phyloP scores from a whole-genome alignment of 2,113 vertebrate species.

The Candoia aspera region DNA sequence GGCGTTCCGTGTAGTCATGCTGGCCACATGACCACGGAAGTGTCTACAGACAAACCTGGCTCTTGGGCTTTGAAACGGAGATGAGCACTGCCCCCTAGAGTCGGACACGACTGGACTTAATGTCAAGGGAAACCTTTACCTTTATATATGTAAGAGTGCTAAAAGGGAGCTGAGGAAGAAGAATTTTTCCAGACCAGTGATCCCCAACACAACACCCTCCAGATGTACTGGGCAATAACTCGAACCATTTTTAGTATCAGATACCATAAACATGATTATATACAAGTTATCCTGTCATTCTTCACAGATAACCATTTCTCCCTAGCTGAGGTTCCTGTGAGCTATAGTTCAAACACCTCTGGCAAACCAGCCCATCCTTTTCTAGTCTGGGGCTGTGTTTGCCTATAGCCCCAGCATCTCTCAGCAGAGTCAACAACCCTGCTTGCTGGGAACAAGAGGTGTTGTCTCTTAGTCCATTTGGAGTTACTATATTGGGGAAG shows the following conservation, averaged over 20 bases:
- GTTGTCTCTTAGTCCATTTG: background rate
- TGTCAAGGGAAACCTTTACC: too few species aligned
- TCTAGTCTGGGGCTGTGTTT: background rate
- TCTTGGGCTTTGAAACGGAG: too few species aligned
- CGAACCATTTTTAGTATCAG: background rate
- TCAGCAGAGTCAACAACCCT: background rate
- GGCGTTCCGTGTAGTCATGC: too few species aligned
- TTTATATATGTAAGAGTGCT: background rate
- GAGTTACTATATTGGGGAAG: background rate
- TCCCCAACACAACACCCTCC: background rate
- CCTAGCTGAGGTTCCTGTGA: background rate
- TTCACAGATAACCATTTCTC: background rate
- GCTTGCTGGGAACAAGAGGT: background rate
- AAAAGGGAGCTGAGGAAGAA: background rate
- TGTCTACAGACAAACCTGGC: too few species aligned
- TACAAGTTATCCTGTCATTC: background rate
- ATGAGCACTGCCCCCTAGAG: too few species aligned
- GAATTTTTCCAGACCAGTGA: background rate
- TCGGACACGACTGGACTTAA: too few species aligned
- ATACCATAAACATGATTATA: background rate
- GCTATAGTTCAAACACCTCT: background rate
- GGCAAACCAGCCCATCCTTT: background rate
- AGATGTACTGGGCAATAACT: background rate
- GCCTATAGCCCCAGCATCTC: background rate
- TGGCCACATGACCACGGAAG: too few species aligned